phyloP scores from a whole-genome alignment of 2,797 vertebrate species.

The Arnoldichthys spilopterus region DNA sequence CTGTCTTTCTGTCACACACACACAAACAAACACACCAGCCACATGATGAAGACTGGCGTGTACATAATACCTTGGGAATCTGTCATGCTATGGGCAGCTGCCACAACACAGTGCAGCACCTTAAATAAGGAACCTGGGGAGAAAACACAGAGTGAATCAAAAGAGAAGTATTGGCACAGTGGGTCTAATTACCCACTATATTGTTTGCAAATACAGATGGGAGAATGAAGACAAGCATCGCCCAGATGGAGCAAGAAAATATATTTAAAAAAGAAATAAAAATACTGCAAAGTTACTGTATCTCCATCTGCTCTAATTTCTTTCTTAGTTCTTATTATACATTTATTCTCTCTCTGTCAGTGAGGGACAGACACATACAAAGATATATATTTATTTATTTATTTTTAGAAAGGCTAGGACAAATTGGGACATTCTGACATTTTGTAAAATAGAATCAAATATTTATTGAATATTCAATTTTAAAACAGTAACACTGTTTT shows the following conservation, averaged over 20 bases:
- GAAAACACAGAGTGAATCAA: slow-evolving; percentile 55
- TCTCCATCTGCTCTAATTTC: neutral
- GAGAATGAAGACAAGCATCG: slow-evolving; percentile 13
- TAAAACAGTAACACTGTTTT: too few species aligned
- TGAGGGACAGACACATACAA: too few species aligned
- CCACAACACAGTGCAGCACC: neutral
- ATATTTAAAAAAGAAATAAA: slow-evolving; percentile 28
- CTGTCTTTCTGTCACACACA: too few species aligned
- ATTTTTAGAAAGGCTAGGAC: too few species aligned
- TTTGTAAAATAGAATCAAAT: too few species aligned
- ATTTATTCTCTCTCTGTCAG: neutral
- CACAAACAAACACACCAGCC: slow-evolving; percentile 63
- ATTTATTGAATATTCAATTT: too few species aligned
- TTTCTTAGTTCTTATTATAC: neutral
- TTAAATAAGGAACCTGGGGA: slow-evolving; percentile 34
- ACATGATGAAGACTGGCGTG: slow-evolving; percentile 66
- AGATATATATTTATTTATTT: too few species aligned
- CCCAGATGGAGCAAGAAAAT: slow-evolving; percentile 52
- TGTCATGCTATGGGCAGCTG: slow-evolving; percentile 52
- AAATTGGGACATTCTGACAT: too few species aligned
- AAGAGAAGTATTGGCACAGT: slow-evolving; percentile 54
- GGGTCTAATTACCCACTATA: slow-evolving; percentile 63
- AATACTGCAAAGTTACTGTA: neutral
- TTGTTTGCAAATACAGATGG: slow-evolving; percentile 53
- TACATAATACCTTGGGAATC: slow-evolving; percentile 71